A percentile compares a stretch with the other conserved stretches of the same genome.
Evolutionary conservation across 2,113 vertebrate species (phyloP).

Genomic region (Melospiza georgiana): DNA sequence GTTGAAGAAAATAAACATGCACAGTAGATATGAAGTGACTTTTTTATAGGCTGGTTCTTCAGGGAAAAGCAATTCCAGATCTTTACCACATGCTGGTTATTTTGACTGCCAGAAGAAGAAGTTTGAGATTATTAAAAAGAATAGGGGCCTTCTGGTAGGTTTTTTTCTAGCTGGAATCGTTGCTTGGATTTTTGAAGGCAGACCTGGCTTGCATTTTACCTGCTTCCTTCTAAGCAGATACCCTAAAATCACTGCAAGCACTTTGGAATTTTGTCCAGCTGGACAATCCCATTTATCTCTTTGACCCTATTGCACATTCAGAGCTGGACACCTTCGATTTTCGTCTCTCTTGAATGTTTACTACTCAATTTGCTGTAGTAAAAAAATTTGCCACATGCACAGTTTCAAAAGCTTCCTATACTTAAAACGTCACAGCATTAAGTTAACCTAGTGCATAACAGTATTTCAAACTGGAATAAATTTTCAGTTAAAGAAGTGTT

Average conservation of each 20-base stretch:
- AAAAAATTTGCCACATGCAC: background rate
- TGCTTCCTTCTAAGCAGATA: background rate
- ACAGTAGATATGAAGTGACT: background rate
- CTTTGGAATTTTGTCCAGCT: background rate
- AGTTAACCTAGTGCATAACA: background rate
- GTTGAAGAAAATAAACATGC: background rate
- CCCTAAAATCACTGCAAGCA: background rate
- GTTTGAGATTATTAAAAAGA: background rate
- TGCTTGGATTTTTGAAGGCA: background rate
- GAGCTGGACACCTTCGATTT: background rate
- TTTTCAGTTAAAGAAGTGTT: background rate
- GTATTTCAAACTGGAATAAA: background rate
- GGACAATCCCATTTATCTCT: background rate
- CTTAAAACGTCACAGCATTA: background rate
- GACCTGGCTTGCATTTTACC: background rate
- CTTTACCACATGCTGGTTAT: background rate
- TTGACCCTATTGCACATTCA: background rate
- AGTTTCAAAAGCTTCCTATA: background rate
- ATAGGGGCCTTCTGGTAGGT: background rate
- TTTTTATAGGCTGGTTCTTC: constrained; percentile 1
- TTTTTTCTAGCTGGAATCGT: background rate
- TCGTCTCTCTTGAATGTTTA: background rate
- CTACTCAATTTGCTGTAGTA: background rate
- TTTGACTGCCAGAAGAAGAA: background rate
- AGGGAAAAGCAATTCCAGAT: background rate